A percentile compares a stretch with the other conserved stretches of the same genome.
phyloP scores from a whole-genome alignment of 2,888 invertebrate genomes.

The Eupithecia inturbata region DNA sequence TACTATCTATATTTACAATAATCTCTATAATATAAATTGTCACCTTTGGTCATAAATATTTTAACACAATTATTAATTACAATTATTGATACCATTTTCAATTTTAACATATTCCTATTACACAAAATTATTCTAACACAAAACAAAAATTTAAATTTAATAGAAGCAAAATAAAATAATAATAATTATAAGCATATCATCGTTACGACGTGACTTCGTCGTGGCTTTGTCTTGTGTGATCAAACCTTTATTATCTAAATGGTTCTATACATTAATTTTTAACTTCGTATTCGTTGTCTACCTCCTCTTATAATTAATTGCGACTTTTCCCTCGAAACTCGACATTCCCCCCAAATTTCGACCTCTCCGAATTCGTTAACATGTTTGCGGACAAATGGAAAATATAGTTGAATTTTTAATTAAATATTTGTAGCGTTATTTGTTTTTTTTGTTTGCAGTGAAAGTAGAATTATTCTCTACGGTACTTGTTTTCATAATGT shows the following conservation, averaged over 20 bases:
- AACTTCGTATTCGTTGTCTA: conserved; percentile 29
- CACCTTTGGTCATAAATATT: too few relatives aligned
- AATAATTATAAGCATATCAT: neutral
- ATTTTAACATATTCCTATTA: too few relatives aligned
- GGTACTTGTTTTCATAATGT: conserved; percentile 42
- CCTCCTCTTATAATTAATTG: conserved; percentile 37
- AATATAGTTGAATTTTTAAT: conserved; percentile 50
- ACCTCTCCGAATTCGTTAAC: conserved; percentile 31
- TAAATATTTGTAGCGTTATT: conserved; percentile 44
- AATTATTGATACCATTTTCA: too few relatives aligned
- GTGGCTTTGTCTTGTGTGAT: neutral
- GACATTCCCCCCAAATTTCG: conserved; percentile 23
- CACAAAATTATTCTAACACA: too few relatives aligned
- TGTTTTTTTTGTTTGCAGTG: conserved; percentile 46
- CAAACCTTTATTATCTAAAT: conserved; percentile 17
- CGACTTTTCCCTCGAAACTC: conserved; percentile 28
- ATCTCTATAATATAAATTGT: too few relatives aligned
- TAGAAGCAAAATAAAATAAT: too few relatives aligned
- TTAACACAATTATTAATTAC: too few relatives aligned
- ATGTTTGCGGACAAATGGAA: conserved; percentile 40
- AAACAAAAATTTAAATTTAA: too few relatives aligned
- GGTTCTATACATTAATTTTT: conserved; percentile 31
- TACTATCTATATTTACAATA: too few relatives aligned
- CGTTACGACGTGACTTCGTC: neutral
- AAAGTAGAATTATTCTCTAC: conserved; percentile 51